Evolutionary conservation across 2,888 invertebrate genomes (phyloP).

Genomic region (Clostera curtula): DNA sequence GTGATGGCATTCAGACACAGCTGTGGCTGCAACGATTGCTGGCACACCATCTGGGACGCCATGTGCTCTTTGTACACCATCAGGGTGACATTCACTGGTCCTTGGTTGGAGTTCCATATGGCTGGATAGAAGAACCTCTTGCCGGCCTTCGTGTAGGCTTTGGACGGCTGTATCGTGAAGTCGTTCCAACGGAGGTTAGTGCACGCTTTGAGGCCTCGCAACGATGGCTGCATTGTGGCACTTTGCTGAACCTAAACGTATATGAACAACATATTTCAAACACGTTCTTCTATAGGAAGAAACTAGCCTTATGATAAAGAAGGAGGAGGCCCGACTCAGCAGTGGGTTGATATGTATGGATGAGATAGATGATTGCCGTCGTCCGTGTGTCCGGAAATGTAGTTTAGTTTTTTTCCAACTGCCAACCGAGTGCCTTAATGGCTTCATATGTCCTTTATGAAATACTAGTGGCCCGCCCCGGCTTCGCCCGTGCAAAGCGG

Average conservation of each 20-base stretch:
- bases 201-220: conserved; percentile 82
- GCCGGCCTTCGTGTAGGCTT: conserved; percentile 75
- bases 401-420: too few relatives aligned
- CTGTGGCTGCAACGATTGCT: conserved; percentile 76
- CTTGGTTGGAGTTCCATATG: conserved; percentile 78
- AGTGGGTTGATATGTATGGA: too few relatives aligned
- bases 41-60: conserved; percentile 77
- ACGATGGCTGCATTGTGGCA: conserved; percentile 78
- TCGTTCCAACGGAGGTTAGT: conserved; percentile 84
- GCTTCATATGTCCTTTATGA: too few relatives aligned
- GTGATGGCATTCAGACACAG: conserved; percentile 83
- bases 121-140: conserved; percentile 85
- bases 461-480: too few relatives aligned
- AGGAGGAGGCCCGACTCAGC: too few relatives aligned
- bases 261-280: too few relatives aligned
- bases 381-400: too few relatives aligned
- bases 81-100: conserved; percentile 80
- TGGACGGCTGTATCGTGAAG: conserved; percentile 77
- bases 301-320: too few relatives aligned
- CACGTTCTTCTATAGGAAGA: too few relatives aligned
- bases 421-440: too few relatives aligned
- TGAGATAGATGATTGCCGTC: too few relatives aligned
- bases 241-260: conserved; percentile 78
- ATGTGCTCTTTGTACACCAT: conserved; percentile 79
- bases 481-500: too few relatives aligned